Evolutionary conservation across 1,140 invertebrate species (phyloP).

Genomic region (Scaptomyza pallida): DNA sequence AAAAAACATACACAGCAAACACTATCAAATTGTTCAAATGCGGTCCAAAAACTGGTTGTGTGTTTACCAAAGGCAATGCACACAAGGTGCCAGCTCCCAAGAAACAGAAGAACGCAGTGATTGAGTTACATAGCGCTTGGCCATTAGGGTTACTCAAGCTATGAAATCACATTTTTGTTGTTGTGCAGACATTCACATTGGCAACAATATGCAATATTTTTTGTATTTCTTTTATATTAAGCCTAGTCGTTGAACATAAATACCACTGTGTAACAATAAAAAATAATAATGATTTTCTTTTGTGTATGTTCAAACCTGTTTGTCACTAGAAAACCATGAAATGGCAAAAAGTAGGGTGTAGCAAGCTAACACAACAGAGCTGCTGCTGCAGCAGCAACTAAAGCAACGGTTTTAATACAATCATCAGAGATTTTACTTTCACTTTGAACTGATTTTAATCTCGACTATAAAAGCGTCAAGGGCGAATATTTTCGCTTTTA

Average conservation of each 20-base stretch:
- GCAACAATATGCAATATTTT: not conserved
- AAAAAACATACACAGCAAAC: slow-evolving; percentile 18
- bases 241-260: not conserved
- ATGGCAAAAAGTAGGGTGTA: not conserved
- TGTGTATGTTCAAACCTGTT: not conserved
- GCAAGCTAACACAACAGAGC: not conserved
- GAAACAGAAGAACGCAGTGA: slow-evolving; percentile 40
- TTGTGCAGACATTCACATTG: not conserved
- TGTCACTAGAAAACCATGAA: not conserved
- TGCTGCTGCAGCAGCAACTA: not conserved
- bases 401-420: not conserved
- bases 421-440: not conserved
- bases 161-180: not conserved
- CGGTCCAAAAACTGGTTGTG: slow-evolving; percentile 17
- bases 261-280: not conserved
- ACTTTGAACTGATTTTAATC: not conserved
- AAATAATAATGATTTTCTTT: not conserved
- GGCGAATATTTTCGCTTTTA: not conserved
- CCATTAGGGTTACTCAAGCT: slow-evolving; percentile 29
- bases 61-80: slow-evolving; percentile 33
- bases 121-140: slow-evolving; percentile 35
- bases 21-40: slow-evolving; percentile 19
- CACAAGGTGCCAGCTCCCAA: slow-evolving; percentile 34
- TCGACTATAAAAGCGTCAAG: not conserved
- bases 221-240: not conserved